Evolutionary conservation across 2,113 vertebrate genomes (phyloP).

Genomic region (Corydoras maculifer): DNA sequence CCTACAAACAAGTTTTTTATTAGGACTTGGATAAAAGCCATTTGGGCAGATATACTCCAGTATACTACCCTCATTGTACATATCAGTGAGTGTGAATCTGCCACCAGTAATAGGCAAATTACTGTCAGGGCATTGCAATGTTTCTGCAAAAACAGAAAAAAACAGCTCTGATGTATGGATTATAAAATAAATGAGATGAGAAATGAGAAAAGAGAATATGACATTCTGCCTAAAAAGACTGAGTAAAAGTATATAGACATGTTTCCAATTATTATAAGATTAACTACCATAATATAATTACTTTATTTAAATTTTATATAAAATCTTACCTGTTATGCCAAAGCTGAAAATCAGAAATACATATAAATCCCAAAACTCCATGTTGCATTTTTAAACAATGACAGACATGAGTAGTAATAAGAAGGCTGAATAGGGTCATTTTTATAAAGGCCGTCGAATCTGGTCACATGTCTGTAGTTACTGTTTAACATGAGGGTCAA

Average conservation of each 20-base stretch:
- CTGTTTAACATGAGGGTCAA: no score
- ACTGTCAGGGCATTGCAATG: not conserved
- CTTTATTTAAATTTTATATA: no score
- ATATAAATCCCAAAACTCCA: not conserved
- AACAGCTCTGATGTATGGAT: not conserved
- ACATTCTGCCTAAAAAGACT: no score
- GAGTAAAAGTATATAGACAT: no score
- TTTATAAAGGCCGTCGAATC: no score
- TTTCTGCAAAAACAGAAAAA: constrained; percentile 2
- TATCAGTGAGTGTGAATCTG: not conserved
- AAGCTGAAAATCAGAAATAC: not conserved
- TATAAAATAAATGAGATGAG: no score
- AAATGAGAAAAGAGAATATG: no score
- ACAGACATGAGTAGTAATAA: not conserved
- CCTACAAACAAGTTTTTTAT: not conserved
- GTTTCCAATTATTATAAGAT: no score
- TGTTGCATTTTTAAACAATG: not conserved
- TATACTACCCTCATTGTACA: not conserved
- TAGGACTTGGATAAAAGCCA: constrained; percentile 28
- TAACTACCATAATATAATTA: no score
- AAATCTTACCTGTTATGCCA: not conserved
- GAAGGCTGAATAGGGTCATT: not conserved
- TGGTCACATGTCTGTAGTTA: no score
- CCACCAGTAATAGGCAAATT: constrained; percentile 24
- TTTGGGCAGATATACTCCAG: constrained; percentile 21